A percentile compares a stretch with the other conserved stretches of the same genome.
Evolutionary conservation across 2,888 invertebrate genomes (phyloP).

Genomic region (Pollenia griseotomentosa): DNA sequence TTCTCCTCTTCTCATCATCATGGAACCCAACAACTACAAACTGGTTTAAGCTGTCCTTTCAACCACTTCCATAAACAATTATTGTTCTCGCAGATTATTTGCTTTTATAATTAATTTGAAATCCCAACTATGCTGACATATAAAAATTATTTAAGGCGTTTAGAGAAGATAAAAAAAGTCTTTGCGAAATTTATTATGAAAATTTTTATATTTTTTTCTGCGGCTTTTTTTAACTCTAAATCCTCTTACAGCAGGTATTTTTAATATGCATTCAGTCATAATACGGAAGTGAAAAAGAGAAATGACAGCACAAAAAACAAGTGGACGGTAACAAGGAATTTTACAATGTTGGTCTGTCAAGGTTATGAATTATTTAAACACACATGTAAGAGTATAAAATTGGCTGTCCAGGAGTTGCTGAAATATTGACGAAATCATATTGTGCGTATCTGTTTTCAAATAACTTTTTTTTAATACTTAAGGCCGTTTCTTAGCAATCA

Average conservation of each 20-base stretch:
- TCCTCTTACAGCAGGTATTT: constrained; percentile 58
- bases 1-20: too few relatives aligned
- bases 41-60: neutral
- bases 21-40: neutral
- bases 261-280: constrained; percentile 53
- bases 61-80: neutral
- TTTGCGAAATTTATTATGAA: neutral
- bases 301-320: neutral
- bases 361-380: constrained; percentile 31
- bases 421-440: too few relatives aligned
- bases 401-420: neutral
- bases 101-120: constrained; percentile 34
- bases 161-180: neutral
- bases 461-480: too few relatives aligned
- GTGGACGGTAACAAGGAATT: neutral
- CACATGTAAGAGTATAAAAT: neutral
- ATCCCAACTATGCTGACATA: constrained; percentile 36
- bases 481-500: too few relatives aligned
- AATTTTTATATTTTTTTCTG: neutral
- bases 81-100: neutral
- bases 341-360: constrained; percentile 39
- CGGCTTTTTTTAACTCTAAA: constrained; percentile 37
- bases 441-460: too few relatives aligned
- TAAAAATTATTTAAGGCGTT: neutral
- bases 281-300: constrained; percentile 31